Conservation (phyloP, 2,888 invertebrate species). For the Troilus luridus region DNA sequence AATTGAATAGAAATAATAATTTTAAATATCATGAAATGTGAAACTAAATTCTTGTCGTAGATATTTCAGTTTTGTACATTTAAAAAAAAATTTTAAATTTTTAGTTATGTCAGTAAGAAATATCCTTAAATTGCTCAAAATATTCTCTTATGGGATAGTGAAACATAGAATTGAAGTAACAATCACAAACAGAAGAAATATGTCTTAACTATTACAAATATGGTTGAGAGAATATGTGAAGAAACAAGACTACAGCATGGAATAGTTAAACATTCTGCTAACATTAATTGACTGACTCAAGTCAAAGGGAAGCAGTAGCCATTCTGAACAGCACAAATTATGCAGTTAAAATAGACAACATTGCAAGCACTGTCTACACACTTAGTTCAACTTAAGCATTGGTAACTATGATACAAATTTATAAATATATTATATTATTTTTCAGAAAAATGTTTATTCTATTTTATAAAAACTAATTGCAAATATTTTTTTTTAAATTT, state of each 20-base stretch:
- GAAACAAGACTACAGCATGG: background rate
- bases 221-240: background rate
- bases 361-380: background rate
- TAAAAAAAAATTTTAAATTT: background rate
- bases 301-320: background rate
- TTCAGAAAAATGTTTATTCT: too few species aligned
- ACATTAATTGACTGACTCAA: background rate
- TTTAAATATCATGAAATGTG: too few species aligned
- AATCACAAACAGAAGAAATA: background rate
- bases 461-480: too few species aligned
- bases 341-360: background rate
- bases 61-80: background rate
- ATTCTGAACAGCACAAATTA: background rate
- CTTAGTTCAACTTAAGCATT: background rate
- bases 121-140: too few species aligned
- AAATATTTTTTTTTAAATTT: too few species aligned
- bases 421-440: too few species aligned
- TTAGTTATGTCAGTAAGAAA: too few species aligned
- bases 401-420: too few species aligned
- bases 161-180: background rate
- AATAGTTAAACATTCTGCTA: background rate
- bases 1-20: too few species aligned
- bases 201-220: background rate
- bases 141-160: background rate
- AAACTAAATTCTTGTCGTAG: background rate